Evolutionary conservation across 2,797 vertebrate genomes (phyloP), one percentile per base, ranked within the genome.

Genomic region (Sorex maritimensis): DNA sequence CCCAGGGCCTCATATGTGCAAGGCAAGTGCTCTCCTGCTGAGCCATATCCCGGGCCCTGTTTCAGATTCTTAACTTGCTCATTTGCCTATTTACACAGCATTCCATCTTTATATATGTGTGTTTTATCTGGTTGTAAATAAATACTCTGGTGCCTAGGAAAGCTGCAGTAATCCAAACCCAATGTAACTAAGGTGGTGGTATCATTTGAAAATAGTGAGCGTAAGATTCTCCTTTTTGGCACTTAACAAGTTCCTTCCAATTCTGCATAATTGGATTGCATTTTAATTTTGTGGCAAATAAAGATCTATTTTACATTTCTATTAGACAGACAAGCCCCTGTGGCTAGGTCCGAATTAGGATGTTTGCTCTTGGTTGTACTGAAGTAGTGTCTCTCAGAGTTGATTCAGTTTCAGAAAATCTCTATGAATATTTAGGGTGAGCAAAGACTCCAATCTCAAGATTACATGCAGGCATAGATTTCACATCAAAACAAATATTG

Each of bases 221-320:
- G 46, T 84, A 67, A 72, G 28, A 61, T 61, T 61, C 87, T 86
- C 90, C 90, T 80, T 77, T 79, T 69, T 71, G 81, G 23, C 87
- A 94, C 91, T 89, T 90, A 90, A 46, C 55, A 94, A 71, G 49
- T 94, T 87, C 58, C 81, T 95, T 95, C 71, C 58, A 95, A 87
- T 92, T 94, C 71, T 92, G 55, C 71, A 49, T 95, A 96, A 96
- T 92, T 96, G 92, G 86, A 93, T 94, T 71, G 65, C 79, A 79
- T 96, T 95, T 96, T 95, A 89, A 96, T 96, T 97, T 89, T 75
- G 78, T 95, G 85, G 49, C 92, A 95, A 92, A 83, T 83, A 91
- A 85, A 89, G 81, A 94, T 91, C 92, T 96, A 14, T 93, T 94
- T 95, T 93, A 91, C 84, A 83, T 96, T 96, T 95, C 87, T 92